Percentiles rank a stretch among this genome's conserved stretches.
phyloP scores from a whole-genome alignment of 2,888 invertebrate species.

The Pseudococcus jackbeardsleyi region DNA sequence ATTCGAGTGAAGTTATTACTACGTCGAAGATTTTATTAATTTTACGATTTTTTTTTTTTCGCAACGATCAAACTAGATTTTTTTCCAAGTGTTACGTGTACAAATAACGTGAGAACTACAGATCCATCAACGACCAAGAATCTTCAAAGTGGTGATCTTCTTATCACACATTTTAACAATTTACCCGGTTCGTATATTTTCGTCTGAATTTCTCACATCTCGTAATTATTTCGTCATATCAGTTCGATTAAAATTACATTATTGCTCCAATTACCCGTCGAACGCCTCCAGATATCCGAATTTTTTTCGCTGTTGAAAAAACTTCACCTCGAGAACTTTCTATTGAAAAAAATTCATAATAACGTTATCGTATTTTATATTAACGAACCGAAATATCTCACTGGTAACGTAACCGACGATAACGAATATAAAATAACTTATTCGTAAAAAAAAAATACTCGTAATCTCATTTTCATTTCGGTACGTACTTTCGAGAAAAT shows the following conservation, averaged over 20 bases:
- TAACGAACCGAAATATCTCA: background rate
- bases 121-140: conserved; percentile 9
- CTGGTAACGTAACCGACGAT: background rate
- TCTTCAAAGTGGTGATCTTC: background rate
- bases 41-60: background rate
- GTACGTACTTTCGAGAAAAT: background rate
- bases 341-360: background rate
- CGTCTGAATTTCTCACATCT: background rate
- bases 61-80: background rate
- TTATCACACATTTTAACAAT: background rate
- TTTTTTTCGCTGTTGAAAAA: background rate
- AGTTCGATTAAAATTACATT: background rate
- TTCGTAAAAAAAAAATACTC: background rate
- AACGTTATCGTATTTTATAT: background rate
- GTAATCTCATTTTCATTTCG: conserved; percentile 1
- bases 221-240: conserved; percentile 1
- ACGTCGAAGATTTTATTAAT: background rate
- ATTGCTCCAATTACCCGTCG: background rate
- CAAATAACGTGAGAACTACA: background rate
- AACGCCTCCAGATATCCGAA: background rate
- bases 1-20: background rate
- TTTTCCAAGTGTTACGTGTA: background rate
- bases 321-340: background rate
- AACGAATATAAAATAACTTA: background rate
- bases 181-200: background rate